Base-by-base conservation (phyloP, 2,113 vertebrate species). In the Myxocyprinus asiaticus region DNA sequence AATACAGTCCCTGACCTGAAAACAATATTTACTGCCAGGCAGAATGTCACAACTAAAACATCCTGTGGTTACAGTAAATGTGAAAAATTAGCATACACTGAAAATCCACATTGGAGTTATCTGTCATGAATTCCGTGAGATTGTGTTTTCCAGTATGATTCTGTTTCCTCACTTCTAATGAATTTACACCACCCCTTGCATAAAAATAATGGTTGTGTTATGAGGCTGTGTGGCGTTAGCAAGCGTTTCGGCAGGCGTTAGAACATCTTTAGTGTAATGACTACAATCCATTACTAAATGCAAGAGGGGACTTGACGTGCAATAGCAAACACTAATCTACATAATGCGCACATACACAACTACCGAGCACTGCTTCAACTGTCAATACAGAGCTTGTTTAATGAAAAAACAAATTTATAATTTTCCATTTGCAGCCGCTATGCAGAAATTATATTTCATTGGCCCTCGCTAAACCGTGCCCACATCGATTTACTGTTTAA, bases 301-400 rank as follows among this genome's bases (percentile, higher is more conserved):
- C 22, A 33, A 33, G 22, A 33, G 22, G 22, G 22, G 22, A 3
- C 1, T 33, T 33, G 22, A 33, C 22, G 74, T 72, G 79, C 67
- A 61, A 55, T 80, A 78, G 73, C 66, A 68, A 78, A 68, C 59
- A 75, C 73, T 82, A 85, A 82, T 85, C 83, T 82, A 62, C 81
- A 82, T 85, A 85, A 80, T 80, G 73, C 73, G n/a, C 51, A 58
- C 74, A 69, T 43, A 53, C 78, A 56, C 68, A 33, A 56, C 50
- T 14, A 58, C 55, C 17, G 44, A 71, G 74, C 75, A 42, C 76
- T 53, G 69, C 76, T 62, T 79, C 81, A 22, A n/a, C 76, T 70
- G 81, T 70, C 72, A 67, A 75, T 64, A 69, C 48, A 33, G 47
- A 8, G 47, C 81, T 56, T 47, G 63, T 50, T 66, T 50, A 55